These are phyloP conservation scores for Myotis lucifugus DNA, from an alignment of 2,113 vertebrate genomes.

Conservation along the genomic window DNA sequence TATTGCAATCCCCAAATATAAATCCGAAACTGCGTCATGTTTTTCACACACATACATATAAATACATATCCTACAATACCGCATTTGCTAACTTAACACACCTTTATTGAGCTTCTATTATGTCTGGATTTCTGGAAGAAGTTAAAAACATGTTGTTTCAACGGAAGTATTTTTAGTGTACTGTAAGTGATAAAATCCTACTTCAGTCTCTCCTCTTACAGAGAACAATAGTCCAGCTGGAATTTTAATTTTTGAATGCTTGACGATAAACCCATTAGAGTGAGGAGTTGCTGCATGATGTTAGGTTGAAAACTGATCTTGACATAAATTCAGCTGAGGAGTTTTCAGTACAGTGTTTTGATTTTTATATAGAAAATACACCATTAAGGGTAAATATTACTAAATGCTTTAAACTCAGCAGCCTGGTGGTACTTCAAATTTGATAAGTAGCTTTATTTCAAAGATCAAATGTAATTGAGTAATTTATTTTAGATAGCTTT, in stretches of 20 bases:
- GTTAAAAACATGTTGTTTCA: neutral
- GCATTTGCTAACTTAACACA: neutral
- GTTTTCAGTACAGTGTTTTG: neutral
- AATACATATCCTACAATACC: neutral
- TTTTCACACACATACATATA: neutral
- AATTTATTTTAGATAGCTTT: neutral
- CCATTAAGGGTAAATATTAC: neutral
- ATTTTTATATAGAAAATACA: constrained; percentile 30
- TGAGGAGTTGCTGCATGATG: neutral
- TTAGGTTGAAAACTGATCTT: neutral
- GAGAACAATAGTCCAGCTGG: neutral
- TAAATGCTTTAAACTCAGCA: constrained; percentile 24
- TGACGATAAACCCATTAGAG: neutral
- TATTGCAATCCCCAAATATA: neutral
- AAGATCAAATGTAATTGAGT: neutral
- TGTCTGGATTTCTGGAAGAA: constrained; percentile 30
- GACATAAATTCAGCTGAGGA: neutral
- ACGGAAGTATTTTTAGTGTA: constrained; percentile 12
- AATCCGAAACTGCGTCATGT: neutral
- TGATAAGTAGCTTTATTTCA: constrained; percentile 13
- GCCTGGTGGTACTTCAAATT: neutral
- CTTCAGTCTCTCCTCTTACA: neutral
- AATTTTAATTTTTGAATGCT: constrained; percentile 40
- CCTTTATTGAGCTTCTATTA: neutral
- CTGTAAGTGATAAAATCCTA: neutral